Evolutionary conservation across 2,797 vertebrate genomes (phyloP).

Genomic region (Natrix natrix): DNA sequence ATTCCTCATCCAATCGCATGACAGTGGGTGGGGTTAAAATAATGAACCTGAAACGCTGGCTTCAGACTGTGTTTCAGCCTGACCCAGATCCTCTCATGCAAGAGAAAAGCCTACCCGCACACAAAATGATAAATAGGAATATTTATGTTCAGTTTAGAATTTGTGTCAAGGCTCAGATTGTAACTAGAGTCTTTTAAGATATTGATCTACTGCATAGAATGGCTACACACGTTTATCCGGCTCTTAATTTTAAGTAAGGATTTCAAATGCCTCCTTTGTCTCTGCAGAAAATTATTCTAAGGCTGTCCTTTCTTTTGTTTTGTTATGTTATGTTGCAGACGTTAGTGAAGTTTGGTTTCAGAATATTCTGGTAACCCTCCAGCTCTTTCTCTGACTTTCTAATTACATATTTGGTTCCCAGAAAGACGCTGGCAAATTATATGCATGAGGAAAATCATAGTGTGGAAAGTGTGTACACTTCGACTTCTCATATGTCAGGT

Average conservation of each 20-base stretch:
- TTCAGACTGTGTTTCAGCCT: conserved; percentile 36
- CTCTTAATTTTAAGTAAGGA: not conserved
- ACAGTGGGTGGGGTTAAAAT: conserved; percentile 38
- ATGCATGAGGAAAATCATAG: not conserved
- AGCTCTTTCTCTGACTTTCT: not conserved
- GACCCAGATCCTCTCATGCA: conserved; percentile 26
- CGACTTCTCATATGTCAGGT: not conserved
- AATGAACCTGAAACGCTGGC: conserved; percentile 46
- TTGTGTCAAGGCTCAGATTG: not conserved
- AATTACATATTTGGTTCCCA: conserved; percentile 5
- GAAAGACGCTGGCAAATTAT: not conserved
- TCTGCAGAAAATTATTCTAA: not conserved
- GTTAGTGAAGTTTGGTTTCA: not conserved
- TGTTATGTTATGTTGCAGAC: not conserved
- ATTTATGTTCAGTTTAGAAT: conserved; percentile 9
- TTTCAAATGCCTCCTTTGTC: not conserved
- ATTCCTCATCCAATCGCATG: conserved; percentile 36
- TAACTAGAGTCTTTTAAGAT: not conserved
- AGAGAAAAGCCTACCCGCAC: not conserved
- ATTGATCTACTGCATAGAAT: not conserved
- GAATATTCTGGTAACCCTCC: not conserved
- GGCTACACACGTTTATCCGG: accelerated
- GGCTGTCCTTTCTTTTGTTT: not conserved
- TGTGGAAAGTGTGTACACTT: not conserved
- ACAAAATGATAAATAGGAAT: conserved; percentile 15